Conservation (phyloP, 2,113 vertebrate species). For the Percopsis transmontana region DNA sequence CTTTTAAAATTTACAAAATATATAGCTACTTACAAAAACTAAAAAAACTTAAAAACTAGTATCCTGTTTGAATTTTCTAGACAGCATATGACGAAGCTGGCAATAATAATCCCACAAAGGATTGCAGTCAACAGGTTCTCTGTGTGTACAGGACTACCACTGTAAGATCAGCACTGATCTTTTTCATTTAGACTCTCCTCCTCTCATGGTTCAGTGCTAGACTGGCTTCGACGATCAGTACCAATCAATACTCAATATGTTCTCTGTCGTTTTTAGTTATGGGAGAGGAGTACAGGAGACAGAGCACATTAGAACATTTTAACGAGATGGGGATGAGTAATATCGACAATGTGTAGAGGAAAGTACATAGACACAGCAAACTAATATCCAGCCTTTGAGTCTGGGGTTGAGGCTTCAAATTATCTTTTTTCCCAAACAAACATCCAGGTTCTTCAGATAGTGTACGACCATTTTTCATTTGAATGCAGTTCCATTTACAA, state of each 20-base stretch:
- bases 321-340: constrained; percentile 1
- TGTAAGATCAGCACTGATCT: background rate
- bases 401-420: background rate
- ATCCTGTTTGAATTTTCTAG: no score
- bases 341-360: background rate
- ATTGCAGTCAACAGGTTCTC: no score
- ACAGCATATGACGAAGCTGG: background rate
- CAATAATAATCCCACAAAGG: background rate
- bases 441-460: no score
- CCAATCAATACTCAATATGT: constrained; percentile 42
- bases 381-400: background rate
- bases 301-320: background rate
- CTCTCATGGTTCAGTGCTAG: constrained; percentile 9
- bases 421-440: no score
- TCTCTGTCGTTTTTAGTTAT: constrained; percentile 14
- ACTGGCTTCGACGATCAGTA: constrained; percentile 19
- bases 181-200: background rate
- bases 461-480: no score
- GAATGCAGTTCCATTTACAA: no score
- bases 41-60: no score
- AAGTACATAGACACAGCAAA: background rate
- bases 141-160: no score
- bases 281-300: constrained; percentile 24
- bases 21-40: no score
- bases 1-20: no score